Base-by-base conservation (phyloP, 2,113 vertebrate species). In the Setophaga petechia region DNA sequence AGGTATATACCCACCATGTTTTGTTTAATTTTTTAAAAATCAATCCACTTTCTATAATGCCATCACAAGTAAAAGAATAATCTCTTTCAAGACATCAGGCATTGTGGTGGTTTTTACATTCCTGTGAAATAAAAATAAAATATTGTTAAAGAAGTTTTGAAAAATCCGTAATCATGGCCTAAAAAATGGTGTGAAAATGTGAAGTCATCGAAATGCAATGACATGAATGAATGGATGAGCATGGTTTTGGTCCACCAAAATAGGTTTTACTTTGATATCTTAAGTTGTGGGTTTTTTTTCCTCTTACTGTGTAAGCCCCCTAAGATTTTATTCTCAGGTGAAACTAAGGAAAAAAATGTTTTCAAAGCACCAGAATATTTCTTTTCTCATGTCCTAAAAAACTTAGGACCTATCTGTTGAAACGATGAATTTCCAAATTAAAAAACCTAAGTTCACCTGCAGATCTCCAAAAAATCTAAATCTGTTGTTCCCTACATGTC, bases 121-220 rank as follows among this genome's bases (percentile, higher is more conserved):
- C 57, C 28, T 73, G 33, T 55, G 13, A 80, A 65, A 44, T 52
- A 69, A 82, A 79, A 61, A 10, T 7, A 35, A 57, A 69, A 30
- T 22, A 61, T 52, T 82, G 6, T 54, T 55, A 68, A 87, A 84
- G 6, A 72, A 30, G 2, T 18, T 55, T 84, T 58, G n/a, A 33
- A 84, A 92, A 92, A 33, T 43, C 23, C 10, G 20, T 12, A 23
- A 15, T 57, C 7, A 12, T 79, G 6, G 12, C 58, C 18, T 43
- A 67, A 82, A 92, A 74, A 21, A 22, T 10, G 6, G 2, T 47
- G 7, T 85, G 10, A 88, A 90, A 90, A 61, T 30, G n/a, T 39
- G 31, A 51, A 49, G 49, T 68, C 6, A 46, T 66, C 22, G n/a
- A 61, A 59, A 49, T 0, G 0, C 17, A 46, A 59, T 21, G 4